These are phyloP conservation scores for Neoarius graeffei DNA, from an alignment of 2,113 vertebrate genomes.

Conservation along the genomic window DNA sequence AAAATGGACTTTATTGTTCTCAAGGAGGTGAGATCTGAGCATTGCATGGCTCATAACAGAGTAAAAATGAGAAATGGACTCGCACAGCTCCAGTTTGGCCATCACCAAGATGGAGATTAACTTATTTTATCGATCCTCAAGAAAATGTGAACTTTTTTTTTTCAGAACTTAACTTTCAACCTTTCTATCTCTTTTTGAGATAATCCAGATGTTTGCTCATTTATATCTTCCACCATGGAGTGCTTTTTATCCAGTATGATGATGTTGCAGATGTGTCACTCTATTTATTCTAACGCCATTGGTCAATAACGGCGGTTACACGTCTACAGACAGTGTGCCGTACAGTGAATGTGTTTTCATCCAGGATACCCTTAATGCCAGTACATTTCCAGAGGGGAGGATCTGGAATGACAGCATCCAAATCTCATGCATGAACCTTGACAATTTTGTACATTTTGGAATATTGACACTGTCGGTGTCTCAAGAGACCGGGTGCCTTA, in stretches of 20 bases:
- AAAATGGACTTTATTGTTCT: background rate
- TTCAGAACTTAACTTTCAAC: background rate
- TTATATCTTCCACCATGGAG: conserved; percentile 41
- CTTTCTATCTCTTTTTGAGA: conserved; percentile 30
- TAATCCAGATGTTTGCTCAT: conserved; percentile 32
- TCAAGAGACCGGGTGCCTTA: conserved; percentile 60
- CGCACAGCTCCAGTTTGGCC: background rate
- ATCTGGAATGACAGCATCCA: conserved; percentile 6
- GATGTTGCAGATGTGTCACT: conserved; percentile 48
- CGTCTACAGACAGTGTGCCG: conserved; percentile 21
- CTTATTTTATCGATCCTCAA: background rate
- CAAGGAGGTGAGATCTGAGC: background rate
- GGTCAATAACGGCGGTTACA: conserved; percentile 13
- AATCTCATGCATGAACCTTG: conserved; percentile 7
- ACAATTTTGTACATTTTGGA: conserved; percentile 37
- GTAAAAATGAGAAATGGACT: background rate
- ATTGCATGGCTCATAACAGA: background rate
- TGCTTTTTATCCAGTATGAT: conserved; percentile 41
- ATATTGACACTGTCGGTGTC: conserved; percentile 20
- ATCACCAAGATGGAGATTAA: conserved; percentile 9
- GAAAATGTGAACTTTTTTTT: conserved; percentile 13
- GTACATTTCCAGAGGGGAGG: conserved; percentile 25
- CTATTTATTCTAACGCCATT: conserved; percentile 57
- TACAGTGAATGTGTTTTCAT: conserved; percentile 47
- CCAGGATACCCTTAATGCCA: conserved; percentile 30